phyloP scores from a whole-genome alignment of 1,140 invertebrate genomes.

The Anoplophora glabripennis region DNA sequence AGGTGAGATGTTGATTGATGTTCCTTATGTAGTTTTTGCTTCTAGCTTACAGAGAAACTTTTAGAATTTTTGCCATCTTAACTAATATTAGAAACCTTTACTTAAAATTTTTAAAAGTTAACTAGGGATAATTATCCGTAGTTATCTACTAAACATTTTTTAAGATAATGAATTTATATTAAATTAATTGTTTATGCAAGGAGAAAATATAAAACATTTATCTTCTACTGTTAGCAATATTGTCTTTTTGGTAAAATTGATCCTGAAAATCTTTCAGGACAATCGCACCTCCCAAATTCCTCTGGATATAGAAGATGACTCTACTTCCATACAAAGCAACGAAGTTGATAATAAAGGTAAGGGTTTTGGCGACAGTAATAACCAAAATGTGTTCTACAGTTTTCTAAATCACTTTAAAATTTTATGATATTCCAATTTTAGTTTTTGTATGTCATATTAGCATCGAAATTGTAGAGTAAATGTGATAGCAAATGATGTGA shows the following conservation, averaged over 20 bases:
- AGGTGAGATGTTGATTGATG: conserved; percentile 36
- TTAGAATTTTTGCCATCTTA: neutral
- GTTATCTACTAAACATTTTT: too few species aligned
- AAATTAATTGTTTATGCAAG: neutral
- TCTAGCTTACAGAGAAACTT: neutral
- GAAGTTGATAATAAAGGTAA: conserved; percentile 72
- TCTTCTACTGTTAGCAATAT: neutral
- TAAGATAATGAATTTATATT: too few species aligned
- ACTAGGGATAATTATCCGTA: too few species aligned
- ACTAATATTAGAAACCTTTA: neutral
- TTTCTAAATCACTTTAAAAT: too few species aligned
- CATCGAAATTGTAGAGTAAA: too few species aligned
- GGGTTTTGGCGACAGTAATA: too few species aligned
- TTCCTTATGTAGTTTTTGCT: neutral
- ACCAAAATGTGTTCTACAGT: too few species aligned
- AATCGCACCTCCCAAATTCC: conserved; percentile 81
- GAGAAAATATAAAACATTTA: too few species aligned
- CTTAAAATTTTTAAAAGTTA: neutral
- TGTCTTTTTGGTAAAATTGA: neutral
- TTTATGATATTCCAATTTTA: too few species aligned
- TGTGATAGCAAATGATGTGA: too few species aligned
- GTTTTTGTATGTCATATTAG: too few species aligned
- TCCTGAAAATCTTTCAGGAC: conserved; percentile 59
- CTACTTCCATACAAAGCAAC: conserved; percentile 74
- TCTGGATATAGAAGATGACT: conserved; percentile 87